Evolutionary conservation across 2,113 vertebrate genomes (phyloP), one percentile per base, ranked within the genome.

Genomic region (Tichodroma muraria): DNA sequence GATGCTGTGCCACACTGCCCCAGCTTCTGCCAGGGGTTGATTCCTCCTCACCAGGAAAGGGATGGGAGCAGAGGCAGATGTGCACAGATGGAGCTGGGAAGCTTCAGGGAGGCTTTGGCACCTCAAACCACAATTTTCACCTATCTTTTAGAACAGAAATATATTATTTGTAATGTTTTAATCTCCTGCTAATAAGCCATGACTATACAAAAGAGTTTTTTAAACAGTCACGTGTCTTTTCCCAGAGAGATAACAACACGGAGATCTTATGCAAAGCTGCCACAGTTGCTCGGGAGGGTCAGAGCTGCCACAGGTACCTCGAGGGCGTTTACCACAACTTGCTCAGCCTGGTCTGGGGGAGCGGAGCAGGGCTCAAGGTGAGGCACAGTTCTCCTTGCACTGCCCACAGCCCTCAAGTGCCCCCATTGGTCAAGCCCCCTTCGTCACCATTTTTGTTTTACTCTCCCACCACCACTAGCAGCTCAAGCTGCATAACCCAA

Each of bases 181-280:
- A 61, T 4, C 44, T 31, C 37, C 53, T 80, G 79, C 21, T 42
- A 27, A 12, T 0, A 60, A 64, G 44, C 33, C 1, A 3, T 2
- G 9, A 12, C 12, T 8, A 22, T 9, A 30, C 23, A 6, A 18
- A 30, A 16, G 28, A 7, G 15, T 16, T 49, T 40, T 40, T 65
- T 1, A 35, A 30, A n/a, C 33, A 9, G 20, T 17, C 1, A 0
- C 1, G 6, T 63, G 9, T 66, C 77, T 64, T 73, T 61, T 82
- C 83, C 71, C 91, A 92, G 98, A 57, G 52, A 44, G 31, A 13
- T 2, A 4, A 60, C 0, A 60, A 71, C 3, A 15, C 1, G 1
- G 78, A 96, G 59, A 54, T 37, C 21, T 37, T 98, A 3, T 98
- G 97, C 92, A 73, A 59, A 87, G 96, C 95, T 13, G 22, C 33